A percentile compares a stretch with the other conserved stretches of the same genome.
Evolutionary conservation across 30 jellyfish, hydroid and myxozoan species (phyloP).

Genomic region (Hydractinia symbiolongicarpus): DNA sequence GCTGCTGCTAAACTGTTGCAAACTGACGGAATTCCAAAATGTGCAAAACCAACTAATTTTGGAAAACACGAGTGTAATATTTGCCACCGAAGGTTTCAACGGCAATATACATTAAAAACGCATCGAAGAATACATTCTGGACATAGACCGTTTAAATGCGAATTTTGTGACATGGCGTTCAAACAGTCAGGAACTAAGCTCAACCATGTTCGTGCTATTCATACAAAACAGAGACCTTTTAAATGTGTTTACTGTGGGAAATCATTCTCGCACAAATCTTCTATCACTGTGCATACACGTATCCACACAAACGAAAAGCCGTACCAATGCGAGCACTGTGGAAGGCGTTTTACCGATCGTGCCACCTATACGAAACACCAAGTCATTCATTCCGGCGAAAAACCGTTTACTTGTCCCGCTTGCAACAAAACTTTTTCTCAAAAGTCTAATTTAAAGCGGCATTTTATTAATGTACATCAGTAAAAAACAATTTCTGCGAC

Average conservation of each 20-base stretch:
- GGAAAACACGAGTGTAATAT: slow-evolving; percentile 61
- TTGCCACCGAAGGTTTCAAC: slow-evolving; percentile 62
- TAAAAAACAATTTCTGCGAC: too few species aligned
- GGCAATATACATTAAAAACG: slow-evolving; percentile 62
- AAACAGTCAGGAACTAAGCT: slow-evolving; percentile 64
- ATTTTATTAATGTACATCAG: slow-evolving; percentile 21
- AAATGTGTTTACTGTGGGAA: slow-evolving; percentile 28
- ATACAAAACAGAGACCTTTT: slow-evolving; percentile 29
- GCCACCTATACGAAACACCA: slow-evolving; percentile 55
- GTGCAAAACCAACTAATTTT: slow-evolving; percentile 1
- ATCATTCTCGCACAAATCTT: slow-evolving; percentile 35
- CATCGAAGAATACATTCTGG: slow-evolving; percentile 67
- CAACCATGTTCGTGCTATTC: slow-evolving; percentile 39
- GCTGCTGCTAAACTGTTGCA: slow-evolving; percentile 30
- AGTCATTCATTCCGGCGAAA: slow-evolving; percentile 63
- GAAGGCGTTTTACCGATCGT: slow-evolving; percentile 33
- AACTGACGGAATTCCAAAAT: neutral
- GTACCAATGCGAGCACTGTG: slow-evolving; percentile 25
- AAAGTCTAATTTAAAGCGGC: slow-evolving; percentile 36
- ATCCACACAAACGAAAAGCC: slow-evolving; percentile 41
- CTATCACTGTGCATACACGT: slow-evolving; percentile 34
- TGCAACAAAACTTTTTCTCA: slow-evolving; percentile 54
- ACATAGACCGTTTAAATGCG: slow-evolving; percentile 64
- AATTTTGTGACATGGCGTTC: slow-evolving; percentile 53
- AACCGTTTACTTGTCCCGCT: slow-evolving; percentile 47